These are phyloP conservation scores for Clarias laeviceps DNA, from an alignment of 2,797 vertebrate species.

Conservation along the genomic window DNA sequence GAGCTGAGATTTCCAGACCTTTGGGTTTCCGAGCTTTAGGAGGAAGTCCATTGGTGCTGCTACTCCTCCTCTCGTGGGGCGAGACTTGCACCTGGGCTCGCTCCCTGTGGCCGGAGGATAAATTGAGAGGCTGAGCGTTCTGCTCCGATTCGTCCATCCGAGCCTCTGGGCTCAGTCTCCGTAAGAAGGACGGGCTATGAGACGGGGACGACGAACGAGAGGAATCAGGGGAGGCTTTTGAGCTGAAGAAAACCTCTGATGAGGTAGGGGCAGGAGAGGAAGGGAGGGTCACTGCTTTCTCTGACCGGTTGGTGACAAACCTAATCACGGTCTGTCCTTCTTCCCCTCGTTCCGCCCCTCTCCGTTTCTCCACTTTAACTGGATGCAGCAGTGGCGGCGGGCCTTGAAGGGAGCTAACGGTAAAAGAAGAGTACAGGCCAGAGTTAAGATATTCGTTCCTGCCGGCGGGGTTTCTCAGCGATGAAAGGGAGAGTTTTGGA, in stretches of 20 bases:
- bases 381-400: slow-evolving; percentile 79
- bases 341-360: slow-evolving; percentile 71
- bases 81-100: slow-evolving; percentile 64
- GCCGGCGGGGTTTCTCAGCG: slow-evolving; percentile 76
- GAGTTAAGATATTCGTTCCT: slow-evolving; percentile 88
- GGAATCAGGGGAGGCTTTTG: slow-evolving; percentile 64
- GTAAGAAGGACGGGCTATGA: slow-evolving; percentile 74
- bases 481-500: slow-evolving; percentile 77
- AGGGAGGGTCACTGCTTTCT: slow-evolving; percentile 80
- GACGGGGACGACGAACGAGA: slow-evolving; percentile 80
- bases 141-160: slow-evolving; percentile 76
- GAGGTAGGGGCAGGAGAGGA: slow-evolving; percentile 77
- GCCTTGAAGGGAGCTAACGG: slow-evolving; percentile 85
- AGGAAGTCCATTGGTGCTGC: slow-evolving; percentile 70
- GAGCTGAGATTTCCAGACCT: slow-evolving; percentile 84
- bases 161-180: slow-evolving; percentile 77
- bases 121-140: slow-evolving; percentile 79
- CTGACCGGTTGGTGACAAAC: slow-evolving; percentile 85
- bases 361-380: slow-evolving; percentile 80
- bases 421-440: slow-evolving; percentile 89
- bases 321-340: slow-evolving; percentile 89
- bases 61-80: slow-evolving; percentile 58
- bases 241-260: slow-evolving; percentile 68
- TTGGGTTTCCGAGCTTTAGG: slow-evolving; percentile 88
- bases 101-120: slow-evolving; percentile 84